Evolutionary conservation across 2,888 invertebrate species (phyloP).

Genomic region (Anthophora plumipes): DNA sequence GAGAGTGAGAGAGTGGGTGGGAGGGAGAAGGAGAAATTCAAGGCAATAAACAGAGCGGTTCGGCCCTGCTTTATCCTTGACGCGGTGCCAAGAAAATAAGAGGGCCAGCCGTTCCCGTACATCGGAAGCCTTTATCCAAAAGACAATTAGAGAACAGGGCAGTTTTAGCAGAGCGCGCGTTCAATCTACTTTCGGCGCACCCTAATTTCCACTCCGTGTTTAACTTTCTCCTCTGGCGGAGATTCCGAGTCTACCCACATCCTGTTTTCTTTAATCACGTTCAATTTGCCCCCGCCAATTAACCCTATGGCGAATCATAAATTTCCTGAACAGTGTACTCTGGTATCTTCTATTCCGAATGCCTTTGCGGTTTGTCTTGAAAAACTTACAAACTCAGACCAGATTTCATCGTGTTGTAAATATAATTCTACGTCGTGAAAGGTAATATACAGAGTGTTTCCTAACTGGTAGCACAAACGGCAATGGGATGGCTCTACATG

Average conservation of each 20-base stretch:
- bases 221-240: neutral
- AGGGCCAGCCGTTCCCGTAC: neutral
- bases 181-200: conserved; percentile 5
- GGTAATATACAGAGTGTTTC: too few species aligned
- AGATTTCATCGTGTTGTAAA: neutral
- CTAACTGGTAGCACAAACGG: too few species aligned
- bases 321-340: neutral
- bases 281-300: neutral
- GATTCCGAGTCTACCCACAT: neutral
- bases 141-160: conserved; percentile 18
- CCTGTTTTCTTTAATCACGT: neutral
- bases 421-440: too few species aligned
- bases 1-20: too few species aligned
- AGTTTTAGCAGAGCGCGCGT: conserved; percentile 16
- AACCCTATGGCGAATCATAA: neutral
- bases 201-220: conserved; percentile 20
- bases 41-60: conserved; percentile 11
- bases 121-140: neutral
- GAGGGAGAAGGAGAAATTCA: neutral
- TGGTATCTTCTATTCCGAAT: neutral
- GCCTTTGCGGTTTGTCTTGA: neutral
- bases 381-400: too few species aligned
- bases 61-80: neutral
- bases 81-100: neutral
- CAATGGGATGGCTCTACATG: too few species aligned